Evolutionary conservation across 2,797 vertebrate species (phyloP).

Genomic region (Eulemur mongoz): DNA sequence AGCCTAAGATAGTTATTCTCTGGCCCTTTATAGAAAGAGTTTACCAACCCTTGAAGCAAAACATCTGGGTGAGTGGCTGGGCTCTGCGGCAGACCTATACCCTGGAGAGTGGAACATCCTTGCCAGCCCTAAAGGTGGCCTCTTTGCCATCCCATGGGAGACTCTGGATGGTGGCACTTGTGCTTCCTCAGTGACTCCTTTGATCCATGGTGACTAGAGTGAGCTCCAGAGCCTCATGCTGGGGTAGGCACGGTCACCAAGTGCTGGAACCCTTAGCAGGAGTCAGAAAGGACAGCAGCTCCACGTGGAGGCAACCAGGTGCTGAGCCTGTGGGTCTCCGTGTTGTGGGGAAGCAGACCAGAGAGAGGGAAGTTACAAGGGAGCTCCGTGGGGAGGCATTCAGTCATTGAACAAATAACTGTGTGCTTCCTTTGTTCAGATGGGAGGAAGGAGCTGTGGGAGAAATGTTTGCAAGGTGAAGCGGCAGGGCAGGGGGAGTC

Average conservation of each 20-base stretch:
- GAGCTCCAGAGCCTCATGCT: neutral
- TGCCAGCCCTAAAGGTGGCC: neutral
- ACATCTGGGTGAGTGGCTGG: neutral
- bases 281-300: neutral
- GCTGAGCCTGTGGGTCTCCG: neutral
- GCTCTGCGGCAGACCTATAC: neutral
- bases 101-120: neutral
- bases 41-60: neutral
- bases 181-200: neutral
- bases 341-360: neutral
- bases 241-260: neutral
- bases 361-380: neutral
- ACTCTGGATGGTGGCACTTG: neutral
- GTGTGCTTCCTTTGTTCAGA: neutral
- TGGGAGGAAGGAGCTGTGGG: neutral
- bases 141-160: neutral
- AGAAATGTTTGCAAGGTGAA: neutral
- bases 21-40: neutral
- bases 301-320: neutral
- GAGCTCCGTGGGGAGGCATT: neutral
- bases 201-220: neutral
- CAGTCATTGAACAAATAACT: neutral
- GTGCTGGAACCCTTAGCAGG: neutral
- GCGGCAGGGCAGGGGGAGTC: neutral
- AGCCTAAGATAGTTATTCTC: neutral